A percentile compares a stretch with the other conserved stretches of the same genome.
phyloP scores from a whole-genome alignment of 2,113 vertebrate species.

The Elaphurus davidianus region DNA sequence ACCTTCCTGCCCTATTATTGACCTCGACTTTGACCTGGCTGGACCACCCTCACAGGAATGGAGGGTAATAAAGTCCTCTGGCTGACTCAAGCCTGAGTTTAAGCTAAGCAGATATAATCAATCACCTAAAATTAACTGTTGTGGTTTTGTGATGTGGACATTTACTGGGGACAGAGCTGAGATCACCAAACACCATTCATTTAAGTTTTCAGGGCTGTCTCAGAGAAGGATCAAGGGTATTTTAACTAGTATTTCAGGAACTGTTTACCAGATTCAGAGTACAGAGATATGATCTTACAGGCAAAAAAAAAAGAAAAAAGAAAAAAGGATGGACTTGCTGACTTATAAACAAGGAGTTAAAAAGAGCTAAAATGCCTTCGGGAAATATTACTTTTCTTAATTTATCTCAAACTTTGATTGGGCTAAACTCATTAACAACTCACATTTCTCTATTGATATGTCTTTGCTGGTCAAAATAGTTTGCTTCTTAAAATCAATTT shows the following conservation, averaged over 20 bases:
- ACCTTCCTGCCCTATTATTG: slow-evolving; percentile 82
- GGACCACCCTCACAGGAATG: slow-evolving; percentile 86
- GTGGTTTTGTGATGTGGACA: slow-evolving; percentile 85
- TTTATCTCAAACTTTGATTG: slow-evolving; percentile 58
- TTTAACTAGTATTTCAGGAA: slow-evolving; percentile 63
- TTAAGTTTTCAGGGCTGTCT: slow-evolving; percentile 72
- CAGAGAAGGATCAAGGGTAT: slow-evolving; percentile 60
- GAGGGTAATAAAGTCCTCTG: slow-evolving; percentile 84
- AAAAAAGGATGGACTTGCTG: neutral
- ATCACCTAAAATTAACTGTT: slow-evolving; percentile 85
- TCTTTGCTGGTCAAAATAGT: slow-evolving; percentile 35
- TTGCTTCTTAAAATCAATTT: slow-evolving; percentile 49
- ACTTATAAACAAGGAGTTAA: slow-evolving; percentile 23
- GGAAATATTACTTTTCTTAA: slow-evolving; percentile 31
- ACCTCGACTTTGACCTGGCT: slow-evolving; percentile 87
- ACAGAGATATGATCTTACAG: slow-evolving; percentile 42
- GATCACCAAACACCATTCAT: slow-evolving; percentile 75
- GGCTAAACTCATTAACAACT: slow-evolving; percentile 59
- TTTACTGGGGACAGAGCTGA: slow-evolving; percentile 82
- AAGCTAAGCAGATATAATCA: slow-evolving; percentile 82
- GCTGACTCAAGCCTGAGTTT: slow-evolving; percentile 77
- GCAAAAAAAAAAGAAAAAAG: neutral
- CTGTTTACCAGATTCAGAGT: slow-evolving; percentile 43
- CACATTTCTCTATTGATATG: neutral
- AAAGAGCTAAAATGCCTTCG: neutral